Base-by-base conservation (phyloP, 2,113 vertebrate species). In the Jaculus jaculus region DNA sequence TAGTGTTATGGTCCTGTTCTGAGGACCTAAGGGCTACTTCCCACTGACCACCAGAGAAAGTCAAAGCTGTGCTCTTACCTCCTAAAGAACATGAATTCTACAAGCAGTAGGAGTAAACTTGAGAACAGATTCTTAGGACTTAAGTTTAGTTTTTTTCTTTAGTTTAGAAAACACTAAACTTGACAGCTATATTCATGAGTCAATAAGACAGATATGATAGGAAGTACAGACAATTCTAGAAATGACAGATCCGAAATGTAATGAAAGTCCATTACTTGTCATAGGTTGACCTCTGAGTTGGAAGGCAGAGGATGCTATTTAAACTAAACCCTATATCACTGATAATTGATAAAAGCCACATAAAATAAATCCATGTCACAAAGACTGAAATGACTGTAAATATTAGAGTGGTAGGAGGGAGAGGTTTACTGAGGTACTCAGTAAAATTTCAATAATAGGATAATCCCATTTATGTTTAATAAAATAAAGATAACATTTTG, bases 401-500 rank as follows among this genome's bases (percentile, higher is more conserved):
- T 81, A 34, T 34, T 42, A 30, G n/a, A 21, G 21, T 0, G 18
- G 24, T 13, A n/a, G 18, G 6, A 71, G 4, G 26, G 12, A 2
- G 28, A 87, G 23, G 15, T 12, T 66, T 83, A 61, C 24, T 73
- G 42, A 47, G 42, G 8, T 8, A 6, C 42, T 47, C 26, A 37
- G 15, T 81, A 85, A 94, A 84, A 72, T 20, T 1, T n/a, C 84
- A 81, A 47, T 75, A 71, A 66, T 60, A 73, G 82, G 82, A 72
- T 68, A 68, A 72, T 7, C 85, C 84, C 34, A 69, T 87, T 91
- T 39, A 91, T 79, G 47, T 79, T 90, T 80, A 80, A 88, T 23
- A 90, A 77, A 85, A 86, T 47, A 47, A 47, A 47, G 42, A 8
- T 47, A 47, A 47, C 5, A 8, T 47, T 47, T 47, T 47, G 42